Conservation (phyloP, 2,888 invertebrate genomes). For the Leptogaster cylindrica region DNA sequence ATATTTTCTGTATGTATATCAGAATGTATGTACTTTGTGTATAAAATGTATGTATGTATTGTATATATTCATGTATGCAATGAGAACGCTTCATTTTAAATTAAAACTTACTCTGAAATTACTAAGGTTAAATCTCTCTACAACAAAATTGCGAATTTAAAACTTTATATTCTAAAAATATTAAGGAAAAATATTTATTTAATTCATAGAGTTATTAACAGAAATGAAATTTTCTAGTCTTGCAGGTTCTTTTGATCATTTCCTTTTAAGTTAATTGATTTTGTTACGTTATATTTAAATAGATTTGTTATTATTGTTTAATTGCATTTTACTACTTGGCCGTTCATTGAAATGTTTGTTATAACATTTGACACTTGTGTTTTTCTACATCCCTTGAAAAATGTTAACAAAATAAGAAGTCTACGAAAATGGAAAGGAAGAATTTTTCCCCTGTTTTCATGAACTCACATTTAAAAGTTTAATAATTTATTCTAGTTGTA, state of each 20-base stretch:
- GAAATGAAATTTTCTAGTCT: no score
- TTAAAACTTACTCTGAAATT: slow-evolving; percentile 6
- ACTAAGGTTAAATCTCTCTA: not conserved
- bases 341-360: no score
- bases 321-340: no score
- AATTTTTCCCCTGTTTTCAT: slow-evolving; percentile 8
- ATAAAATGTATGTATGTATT: slow-evolving; percentile 23
- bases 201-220: no score
- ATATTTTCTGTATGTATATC: slow-evolving; percentile 35
- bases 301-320: no score
- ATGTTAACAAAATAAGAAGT: not conserved
- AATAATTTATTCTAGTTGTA: slow-evolving; percentile 5
- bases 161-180: no score
- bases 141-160: not conserved
- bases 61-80: slow-evolving; percentile 15
- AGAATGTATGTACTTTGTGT: slow-evolving; percentile 34
- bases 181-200: no score
- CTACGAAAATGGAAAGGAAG: slow-evolving; percentile 18
- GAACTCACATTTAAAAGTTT: slow-evolving; percentile 2
- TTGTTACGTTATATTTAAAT: not conserved
- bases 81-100: not conserved
- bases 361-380: no score
- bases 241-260: not conserved
- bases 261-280: not conserved
- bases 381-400: not conserved